Conservation (phyloP, 2,797 vertebrate species). For the Eremophila alpestris region DNA sequence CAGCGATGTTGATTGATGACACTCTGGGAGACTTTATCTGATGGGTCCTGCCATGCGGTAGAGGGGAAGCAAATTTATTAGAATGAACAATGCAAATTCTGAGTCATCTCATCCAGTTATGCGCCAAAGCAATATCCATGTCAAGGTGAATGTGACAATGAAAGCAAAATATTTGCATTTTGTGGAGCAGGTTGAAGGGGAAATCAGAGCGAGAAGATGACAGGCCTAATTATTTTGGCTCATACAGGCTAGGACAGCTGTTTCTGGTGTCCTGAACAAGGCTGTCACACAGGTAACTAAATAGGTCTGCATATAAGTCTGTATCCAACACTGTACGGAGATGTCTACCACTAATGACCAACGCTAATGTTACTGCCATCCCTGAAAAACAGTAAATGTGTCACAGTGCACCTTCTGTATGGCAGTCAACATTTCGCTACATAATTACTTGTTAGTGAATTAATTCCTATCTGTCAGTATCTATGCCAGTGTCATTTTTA, state of each 20-base stretch:
- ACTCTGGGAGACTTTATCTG: constrained; percentile 99
- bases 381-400: constrained; percentile 89
- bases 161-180: constrained; percentile 99
- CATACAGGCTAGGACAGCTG: constrained; percentile 99
- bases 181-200: constrained; percentile 97
- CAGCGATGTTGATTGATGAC: constrained; percentile 98
- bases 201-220: constrained; percentile 98
- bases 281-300: constrained; percentile 99
- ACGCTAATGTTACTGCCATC: constrained; percentile 99
- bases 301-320: constrained; percentile 97
- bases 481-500: constrained; percentile 84
- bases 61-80: constrained; percentile 99
- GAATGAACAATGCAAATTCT: constrained; percentile 99
- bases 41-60: constrained; percentile 95
- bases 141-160: constrained; percentile 99
- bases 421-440: constrained; percentile 94
- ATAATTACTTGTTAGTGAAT: constrained; percentile 97
- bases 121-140: constrained; percentile 99
- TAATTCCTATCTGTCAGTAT: constrained; percentile 93
- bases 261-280: constrained; percentile 99
- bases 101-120: constrained; percentile 99
- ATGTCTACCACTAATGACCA: constrained; percentile 99
- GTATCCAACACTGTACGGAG: constrained; percentile 90
- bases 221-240: constrained; percentile 99
- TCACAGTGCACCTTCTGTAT: constrained; percentile 88